Evolutionary conservation across 2,888 invertebrate genomes (phyloP), one percentile per base, ranked within the genome.

Genomic region (Morpho achilles): DNA sequence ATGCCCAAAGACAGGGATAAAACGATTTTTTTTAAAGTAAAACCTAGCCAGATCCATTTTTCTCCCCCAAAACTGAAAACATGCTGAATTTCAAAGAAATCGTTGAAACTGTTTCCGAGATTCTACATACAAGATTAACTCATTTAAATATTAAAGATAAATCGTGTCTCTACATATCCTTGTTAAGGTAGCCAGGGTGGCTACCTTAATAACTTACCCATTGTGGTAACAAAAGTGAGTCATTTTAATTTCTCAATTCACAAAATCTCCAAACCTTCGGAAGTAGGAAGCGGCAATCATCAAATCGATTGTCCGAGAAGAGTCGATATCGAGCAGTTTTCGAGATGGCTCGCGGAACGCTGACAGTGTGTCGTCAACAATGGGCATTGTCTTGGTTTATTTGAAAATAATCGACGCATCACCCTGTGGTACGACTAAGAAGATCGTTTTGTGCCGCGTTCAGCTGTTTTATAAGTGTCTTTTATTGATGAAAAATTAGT

Each of bases 331-430:
- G 66, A 63, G 64, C 74, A 75, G 70, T 72, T 77, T 77, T 74
- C 70, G 63, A 64, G 68, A 67, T 67, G 62, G 59, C 64, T 61
- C 67, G 61, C 70, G 69, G 75, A 75, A 75, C 69, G 83, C 84
- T 84, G 84, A 84, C 77, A 69, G 64, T 70, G 74, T 71, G 76
- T 76, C 74, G 78, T 79, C 79, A 83, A 87, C 87, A 87, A 87
- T 82, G 72, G 74, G 76, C 76, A 87, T 87, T 87, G 87, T 87
- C 73, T 79, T 67, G 60, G 55, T 16, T 57, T 61, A 80, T 85
- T 85, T 86, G 81, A 80, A 84, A 86, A 86, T 79, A 85, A 73
- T 73, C 69, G 72, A 73, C 81, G 75, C 80, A 60, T 57, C 76
- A 70, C 65, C 67, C 60, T 69, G 68, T 43, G 50, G 32, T 54